Evolutionary conservation across 2,888 invertebrate genomes (phyloP).

Genomic region (Oxycera nigricornis): DNA sequence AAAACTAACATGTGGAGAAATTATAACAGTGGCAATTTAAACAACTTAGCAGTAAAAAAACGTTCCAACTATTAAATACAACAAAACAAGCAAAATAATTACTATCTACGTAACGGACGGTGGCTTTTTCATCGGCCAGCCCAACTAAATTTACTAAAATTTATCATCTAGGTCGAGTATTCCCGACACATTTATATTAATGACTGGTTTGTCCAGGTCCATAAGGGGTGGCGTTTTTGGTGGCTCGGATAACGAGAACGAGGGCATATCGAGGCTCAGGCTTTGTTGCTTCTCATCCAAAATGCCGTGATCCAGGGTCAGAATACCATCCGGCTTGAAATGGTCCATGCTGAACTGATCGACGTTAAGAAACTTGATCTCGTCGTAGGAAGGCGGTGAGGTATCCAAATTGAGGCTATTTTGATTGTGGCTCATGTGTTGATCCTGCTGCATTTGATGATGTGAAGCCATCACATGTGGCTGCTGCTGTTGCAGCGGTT

Average conservation of each 20-base stretch:
- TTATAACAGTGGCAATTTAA: too few species aligned
- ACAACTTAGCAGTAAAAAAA: too few species aligned
- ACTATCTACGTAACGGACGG: too few species aligned
- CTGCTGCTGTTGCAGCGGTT: constrained; percentile 46
- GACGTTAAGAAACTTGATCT: constrained; percentile 62
- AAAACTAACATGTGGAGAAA: too few species aligned
- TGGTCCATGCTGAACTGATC: constrained; percentile 62
- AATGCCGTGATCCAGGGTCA: constrained; percentile 60
- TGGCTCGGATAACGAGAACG: constrained; percentile 50
- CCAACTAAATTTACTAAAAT: too few species aligned
- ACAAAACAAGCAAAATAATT: too few species aligned
- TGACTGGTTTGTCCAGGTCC: constrained; percentile 59
- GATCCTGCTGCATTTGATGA: constrained; percentile 44
- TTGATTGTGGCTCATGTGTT: constrained; percentile 40
- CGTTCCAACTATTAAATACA: too few species aligned
- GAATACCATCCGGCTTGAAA: constrained; percentile 61
- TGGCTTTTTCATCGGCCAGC: too few species aligned
- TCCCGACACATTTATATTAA: constrained; percentile 57
- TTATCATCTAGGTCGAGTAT: constrained; percentile 55
- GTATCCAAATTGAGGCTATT: constrained; percentile 54
- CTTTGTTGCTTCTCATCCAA: constrained; percentile 53
- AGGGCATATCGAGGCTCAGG: constrained; percentile 48
- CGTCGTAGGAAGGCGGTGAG: constrained; percentile 58
- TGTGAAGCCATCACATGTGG: constrained; percentile 42
- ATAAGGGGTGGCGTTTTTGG: constrained; percentile 57